Conservation (phyloP, 1,140 invertebrate species). For the Planococcus citri region DNA sequence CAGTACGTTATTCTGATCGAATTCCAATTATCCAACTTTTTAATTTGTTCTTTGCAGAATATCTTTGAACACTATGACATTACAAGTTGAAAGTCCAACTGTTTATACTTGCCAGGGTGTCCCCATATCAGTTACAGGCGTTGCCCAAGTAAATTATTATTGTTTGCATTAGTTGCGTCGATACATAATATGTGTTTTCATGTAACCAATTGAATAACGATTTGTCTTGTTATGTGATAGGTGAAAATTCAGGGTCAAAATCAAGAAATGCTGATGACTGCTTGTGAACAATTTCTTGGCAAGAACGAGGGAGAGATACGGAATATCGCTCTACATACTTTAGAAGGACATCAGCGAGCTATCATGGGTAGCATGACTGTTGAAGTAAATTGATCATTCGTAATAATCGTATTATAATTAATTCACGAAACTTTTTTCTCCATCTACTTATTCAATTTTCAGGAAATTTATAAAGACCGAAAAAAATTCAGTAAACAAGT, state of each 20-base stretch:
- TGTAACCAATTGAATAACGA: background rate
- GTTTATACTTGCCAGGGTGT: conserved; percentile 95
- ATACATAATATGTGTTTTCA: background rate
- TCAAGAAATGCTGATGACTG: conserved; percentile 89
- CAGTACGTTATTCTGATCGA: too few relatives aligned
- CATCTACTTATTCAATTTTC: conserved; percentile 26
- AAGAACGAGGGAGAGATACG: conserved; percentile 82
- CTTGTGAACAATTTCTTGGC: conserved; percentile 93
- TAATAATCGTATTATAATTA: too few relatives aligned
- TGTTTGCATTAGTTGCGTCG: conserved; percentile 23
- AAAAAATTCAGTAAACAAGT: conserved; percentile 98
- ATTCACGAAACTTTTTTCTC: background rate
- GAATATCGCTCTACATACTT: conserved; percentile 83
- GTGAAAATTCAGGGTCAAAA: conserved; percentile 97
- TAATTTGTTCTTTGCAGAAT: conserved; percentile 51
- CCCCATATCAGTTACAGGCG: conserved; percentile 91
- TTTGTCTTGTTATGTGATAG: conserved; percentile 36
- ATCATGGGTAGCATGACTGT: conserved; percentile 99
- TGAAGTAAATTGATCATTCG: conserved; percentile 45
- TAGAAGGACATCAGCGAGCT: conserved; percentile 93
- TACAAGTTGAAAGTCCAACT: conserved; percentile 79
- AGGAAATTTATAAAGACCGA: conserved; percentile 96
- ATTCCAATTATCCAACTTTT: too few relatives aligned
- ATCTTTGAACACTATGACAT: conserved; percentile 90
- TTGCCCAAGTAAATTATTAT: conserved; percentile 71